These are phyloP conservation scores for Emydura subglobosa DNA, from an alignment of 2,113 vertebrate genomes.

Conservation along the genomic window DNA sequence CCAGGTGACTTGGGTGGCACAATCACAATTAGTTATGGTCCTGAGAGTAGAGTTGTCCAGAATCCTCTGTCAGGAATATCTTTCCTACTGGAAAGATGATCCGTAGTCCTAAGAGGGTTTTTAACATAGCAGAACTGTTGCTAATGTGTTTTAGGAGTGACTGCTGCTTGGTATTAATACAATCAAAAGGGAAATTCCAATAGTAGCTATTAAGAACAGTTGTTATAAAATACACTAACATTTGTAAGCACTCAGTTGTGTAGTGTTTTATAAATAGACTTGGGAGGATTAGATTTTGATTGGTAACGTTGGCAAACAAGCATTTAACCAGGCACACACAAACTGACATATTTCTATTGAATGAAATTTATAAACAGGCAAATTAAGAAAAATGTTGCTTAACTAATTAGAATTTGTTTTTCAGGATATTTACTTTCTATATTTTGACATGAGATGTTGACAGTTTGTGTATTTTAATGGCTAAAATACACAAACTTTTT, in stretches of 20 bases:
- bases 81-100: not conserved
- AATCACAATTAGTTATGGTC: not conserved
- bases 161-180: not conserved
- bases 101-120: not conserved
- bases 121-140: not conserved
- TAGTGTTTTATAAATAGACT: not conserved
- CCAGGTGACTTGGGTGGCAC: not conserved
- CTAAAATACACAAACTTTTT: not conserved
- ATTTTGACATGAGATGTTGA: not conserved
- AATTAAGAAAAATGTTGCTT: not conserved
- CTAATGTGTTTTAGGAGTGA: not conserved
- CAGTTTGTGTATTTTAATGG: not conserved
- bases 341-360: not conserved
- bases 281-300: not conserved
- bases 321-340: not conserved
- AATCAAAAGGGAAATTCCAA: not conserved
- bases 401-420: not conserved
- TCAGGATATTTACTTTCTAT: not conserved
- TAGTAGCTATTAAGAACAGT: not conserved
- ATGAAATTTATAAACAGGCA: not conserved
- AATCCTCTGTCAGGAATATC: not conserved
- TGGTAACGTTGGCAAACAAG: not conserved
- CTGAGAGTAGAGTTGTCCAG: not conserved
- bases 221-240: not conserved
- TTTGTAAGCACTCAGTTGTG: not conserved